These are phyloP conservation scores for Gulo gulo DNA, from an alignment of 2,113 vertebrate species.

Conservation along the genomic window DNA sequence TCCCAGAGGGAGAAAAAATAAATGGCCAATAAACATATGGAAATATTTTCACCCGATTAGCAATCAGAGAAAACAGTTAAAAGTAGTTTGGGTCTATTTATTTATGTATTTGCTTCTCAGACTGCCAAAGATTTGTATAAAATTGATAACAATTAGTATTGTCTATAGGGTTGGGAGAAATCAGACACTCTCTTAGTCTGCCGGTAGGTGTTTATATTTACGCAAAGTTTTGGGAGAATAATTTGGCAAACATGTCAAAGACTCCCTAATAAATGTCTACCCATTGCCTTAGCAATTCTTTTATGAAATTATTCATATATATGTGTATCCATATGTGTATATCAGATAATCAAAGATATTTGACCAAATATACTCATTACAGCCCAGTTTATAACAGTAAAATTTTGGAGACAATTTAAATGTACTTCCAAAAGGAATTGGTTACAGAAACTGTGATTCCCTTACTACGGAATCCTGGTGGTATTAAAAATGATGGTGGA, in stretches of 20 bases:
- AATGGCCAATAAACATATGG: not conserved
- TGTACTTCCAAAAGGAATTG: not conserved
- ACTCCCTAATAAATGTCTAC: not conserved
- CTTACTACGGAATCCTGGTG: not conserved
- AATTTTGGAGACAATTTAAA: not conserved
- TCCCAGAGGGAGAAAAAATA: not conserved
- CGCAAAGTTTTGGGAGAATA: not conserved
- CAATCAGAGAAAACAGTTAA: not conserved
- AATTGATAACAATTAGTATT: not conserved
- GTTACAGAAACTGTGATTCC: not conserved
- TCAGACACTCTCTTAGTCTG: not conserved
- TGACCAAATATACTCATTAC: not conserved
- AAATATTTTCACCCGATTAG: not conserved
- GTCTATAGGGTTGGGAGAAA: not conserved
- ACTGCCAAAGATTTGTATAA: not conserved
- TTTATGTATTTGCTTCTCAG: not conserved
- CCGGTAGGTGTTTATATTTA: not conserved
- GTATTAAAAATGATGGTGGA: not conserved
- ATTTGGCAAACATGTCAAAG: not conserved
- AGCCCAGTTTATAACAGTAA: not conserved
- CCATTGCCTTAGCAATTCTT: not conserved
- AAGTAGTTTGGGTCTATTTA: not conserved
- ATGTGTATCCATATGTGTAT: not conserved
- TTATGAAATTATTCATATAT: not conserved
- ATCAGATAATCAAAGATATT: not conserved